Conservation (phyloP, 2,113 vertebrate species). For the Apodemus speciosus region DNA sequence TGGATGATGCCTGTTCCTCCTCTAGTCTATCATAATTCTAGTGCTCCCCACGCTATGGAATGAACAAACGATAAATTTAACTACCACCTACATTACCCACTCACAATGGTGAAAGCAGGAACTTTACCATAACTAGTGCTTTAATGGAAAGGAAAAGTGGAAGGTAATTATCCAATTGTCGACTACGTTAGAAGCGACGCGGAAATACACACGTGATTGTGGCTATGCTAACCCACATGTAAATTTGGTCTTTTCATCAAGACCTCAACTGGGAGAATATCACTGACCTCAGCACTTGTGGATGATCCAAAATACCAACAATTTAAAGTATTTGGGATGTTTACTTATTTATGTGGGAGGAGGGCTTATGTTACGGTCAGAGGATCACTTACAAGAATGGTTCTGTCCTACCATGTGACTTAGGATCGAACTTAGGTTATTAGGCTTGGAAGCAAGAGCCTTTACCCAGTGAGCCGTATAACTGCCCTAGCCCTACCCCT, state of each 20-base stretch:
- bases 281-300: background rate
- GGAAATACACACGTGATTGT: conserved; percentile 44
- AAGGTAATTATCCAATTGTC: conserved; percentile 53
- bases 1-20: background rate
- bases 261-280: background rate
- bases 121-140: conserved; percentile 64
- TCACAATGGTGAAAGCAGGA: conserved; percentile 67
- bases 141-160: conserved; percentile 50
- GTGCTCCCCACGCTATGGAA: conserved; percentile 57
- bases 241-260: conserved; percentile 18
- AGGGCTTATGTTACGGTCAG: background rate
- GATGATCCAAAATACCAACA: conserved; percentile 12
- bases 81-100: conserved; percentile 55
- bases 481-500: background rate
- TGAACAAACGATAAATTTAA: conserved; percentile 61
- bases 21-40: conserved; percentile 48
- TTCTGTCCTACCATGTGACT: background rate
- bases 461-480: background rate
- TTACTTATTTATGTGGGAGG: background rate
- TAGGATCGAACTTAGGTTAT: background rate
- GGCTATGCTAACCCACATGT: background rate
- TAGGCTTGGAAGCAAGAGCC: background rate
- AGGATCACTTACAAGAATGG: background rate
- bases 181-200: conserved; percentile 6
- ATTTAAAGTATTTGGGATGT: background rate